Percentiles rank a stretch among this genome's conserved stretches.
phyloP scores from a whole-genome alignment of 2,797 vertebrate species.

The Rhinella marina region DNA sequence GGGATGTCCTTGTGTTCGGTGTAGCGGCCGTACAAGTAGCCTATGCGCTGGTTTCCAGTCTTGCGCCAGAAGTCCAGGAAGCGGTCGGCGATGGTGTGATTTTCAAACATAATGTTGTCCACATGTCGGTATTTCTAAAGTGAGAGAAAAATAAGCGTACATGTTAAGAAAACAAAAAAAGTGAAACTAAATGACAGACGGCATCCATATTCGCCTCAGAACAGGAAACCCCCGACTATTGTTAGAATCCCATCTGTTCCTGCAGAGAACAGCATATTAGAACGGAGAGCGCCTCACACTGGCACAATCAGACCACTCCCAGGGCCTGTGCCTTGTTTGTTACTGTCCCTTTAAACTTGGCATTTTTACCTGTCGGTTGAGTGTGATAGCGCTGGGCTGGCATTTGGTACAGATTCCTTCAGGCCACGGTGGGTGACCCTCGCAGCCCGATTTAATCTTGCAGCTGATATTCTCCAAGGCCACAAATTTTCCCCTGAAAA shows the following conservation, averaged over 20 bases:
- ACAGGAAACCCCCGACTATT: background rate
- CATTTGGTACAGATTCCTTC: conserved; percentile 99
- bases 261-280: background rate
- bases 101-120: conserved; percentile 99
- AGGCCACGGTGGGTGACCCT: conserved; percentile 96
- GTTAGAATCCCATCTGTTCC: background rate
- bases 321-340: background rate
- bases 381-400: conserved; percentile 96
- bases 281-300: no score
- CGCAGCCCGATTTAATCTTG: conserved; percentile 98
- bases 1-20: conserved; percentile 98
- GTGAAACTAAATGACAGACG: background rate
- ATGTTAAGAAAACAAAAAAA: background rate
- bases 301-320: background rate
- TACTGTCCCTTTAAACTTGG: background rate
- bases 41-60: conserved; percentile 94
- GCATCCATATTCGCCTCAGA: background rate
- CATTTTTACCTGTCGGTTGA: conserved; percentile 90
- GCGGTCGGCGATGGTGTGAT: conserved; percentile 96
- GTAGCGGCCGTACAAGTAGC: conserved; percentile 92
- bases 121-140: conserved; percentile 96
- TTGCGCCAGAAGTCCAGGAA: conserved; percentile 99
- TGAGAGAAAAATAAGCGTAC: background rate
- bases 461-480: conserved; percentile 99
- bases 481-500: conserved; percentile 91